These are phyloP conservation scores for Schizopygopsis pylzovi DNA, from an alignment of 2,797 vertebrate species.

Conservation along the genomic window DNA sequence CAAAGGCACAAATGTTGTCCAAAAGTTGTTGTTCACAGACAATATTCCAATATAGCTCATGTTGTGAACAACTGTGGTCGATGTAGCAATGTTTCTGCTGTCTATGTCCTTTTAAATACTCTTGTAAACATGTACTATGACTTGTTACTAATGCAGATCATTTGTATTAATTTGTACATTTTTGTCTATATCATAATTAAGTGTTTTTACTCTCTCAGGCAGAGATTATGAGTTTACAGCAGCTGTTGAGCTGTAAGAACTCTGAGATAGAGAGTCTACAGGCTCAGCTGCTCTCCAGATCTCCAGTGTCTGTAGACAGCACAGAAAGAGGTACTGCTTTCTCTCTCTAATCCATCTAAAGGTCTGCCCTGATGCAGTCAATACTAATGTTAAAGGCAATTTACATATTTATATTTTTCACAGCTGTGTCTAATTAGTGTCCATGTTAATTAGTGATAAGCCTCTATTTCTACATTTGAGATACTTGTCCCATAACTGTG, in stretches of 20 bases:
- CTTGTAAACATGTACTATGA: not conserved
- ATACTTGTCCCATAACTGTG: not conserved
- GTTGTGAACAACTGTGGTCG: not conserved
- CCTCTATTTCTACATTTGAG: not conserved
- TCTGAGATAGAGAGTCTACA: constrained; percentile 91
- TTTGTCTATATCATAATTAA: not conserved
- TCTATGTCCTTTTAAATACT: too few species aligned
- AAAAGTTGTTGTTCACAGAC: not conserved
- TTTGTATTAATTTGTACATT: not conserved
- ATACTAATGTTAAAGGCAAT: constrained; percentile 23
- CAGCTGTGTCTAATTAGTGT: not conserved
- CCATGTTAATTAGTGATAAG: not conserved
- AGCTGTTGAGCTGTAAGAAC: constrained; percentile 89
- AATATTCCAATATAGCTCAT: not conserved
- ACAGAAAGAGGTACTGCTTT: constrained; percentile 85
- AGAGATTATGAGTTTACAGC: constrained; percentile 92
- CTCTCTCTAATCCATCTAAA: constrained; percentile 39
- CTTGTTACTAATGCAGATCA: not conserved
- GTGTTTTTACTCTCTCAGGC: constrained; percentile 72
- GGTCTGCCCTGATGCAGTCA: not conserved
- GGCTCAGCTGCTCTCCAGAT: constrained; percentile 85
- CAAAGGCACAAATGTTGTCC: constrained; percentile 33
- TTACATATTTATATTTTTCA: not conserved
- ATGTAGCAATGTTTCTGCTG: not conserved
- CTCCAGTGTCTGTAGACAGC: constrained; percentile 78